Base-by-base conservation (phyloP, 2,888 invertebrate species). In the Netelia fuscicornis region DNA sequence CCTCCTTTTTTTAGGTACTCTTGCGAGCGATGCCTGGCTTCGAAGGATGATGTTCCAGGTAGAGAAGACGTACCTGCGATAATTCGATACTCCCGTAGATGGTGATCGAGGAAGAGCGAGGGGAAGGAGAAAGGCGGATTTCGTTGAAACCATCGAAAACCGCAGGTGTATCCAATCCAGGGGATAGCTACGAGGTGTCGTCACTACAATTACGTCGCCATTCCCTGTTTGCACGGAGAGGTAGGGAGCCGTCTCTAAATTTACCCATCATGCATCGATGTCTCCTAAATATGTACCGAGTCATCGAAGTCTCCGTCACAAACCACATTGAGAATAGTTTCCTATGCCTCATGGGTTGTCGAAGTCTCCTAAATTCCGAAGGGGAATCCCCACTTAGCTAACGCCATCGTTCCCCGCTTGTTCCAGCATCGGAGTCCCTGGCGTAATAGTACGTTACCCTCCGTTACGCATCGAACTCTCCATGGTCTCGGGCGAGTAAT, bases 1-100 rank as follows among this genome's bases (percentile, higher is more conserved):
- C 84, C 84, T 65, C 81, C 81, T 78, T 85, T 85, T 62, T 81
- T 83, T 60, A 71, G 48, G 77, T 68, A 6, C 48, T 70, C 65
- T 79, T 56, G 13, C 68, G 68, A 85, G 74, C 81, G 81, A 81
- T 85, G 74, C 68, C 78, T 44, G 84, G 64, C 81, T 84, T 84
- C 52, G 68, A 68, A 37, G 72, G 54, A 71, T 74, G 62, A 56
- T 54, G 74, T 58, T 64, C 25, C 71, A 81, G 81, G 81, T 84
- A 84, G 81, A 58, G 64, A 75, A 72, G 72, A 17, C 20, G 68
- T 56, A 54, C 68, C 20, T 62, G 64, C 78, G 56, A 37, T 37
- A 72, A 85, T 85, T 78, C 81, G 84, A 85, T 85, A 85, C 84
- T 84, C 83, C 25, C 17, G 6, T 20, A 17, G 62, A 54, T 56